phyloP scores from a whole-genome alignment of 2,888 invertebrate genomes.

The Brachyopa scutellaris region DNA sequence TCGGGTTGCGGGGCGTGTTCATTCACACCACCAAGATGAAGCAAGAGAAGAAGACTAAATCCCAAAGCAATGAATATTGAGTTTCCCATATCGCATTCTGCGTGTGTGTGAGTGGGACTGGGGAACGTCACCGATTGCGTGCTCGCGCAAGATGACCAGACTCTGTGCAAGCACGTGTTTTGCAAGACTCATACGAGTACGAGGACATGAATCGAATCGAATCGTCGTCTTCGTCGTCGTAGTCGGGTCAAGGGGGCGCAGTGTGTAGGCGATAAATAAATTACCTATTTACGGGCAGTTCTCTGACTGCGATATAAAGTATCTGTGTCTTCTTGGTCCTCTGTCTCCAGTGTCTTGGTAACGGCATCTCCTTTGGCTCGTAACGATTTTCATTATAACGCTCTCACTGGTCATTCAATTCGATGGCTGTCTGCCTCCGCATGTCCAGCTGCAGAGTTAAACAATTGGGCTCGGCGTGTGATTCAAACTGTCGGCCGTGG shows the following conservation, averaged over 20 bases:
- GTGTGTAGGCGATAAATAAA: constrained; percentile 71
- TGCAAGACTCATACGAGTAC: constrained; percentile 11
- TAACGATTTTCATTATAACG: constrained; percentile 69
- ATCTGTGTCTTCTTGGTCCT: too few relatives aligned
- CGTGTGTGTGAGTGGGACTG: constrained; percentile 17
- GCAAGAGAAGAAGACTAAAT: constrained; percentile 35
- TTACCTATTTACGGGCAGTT: constrained; percentile 60
- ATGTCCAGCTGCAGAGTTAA: constrained; percentile 64
- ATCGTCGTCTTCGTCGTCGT: neutral
- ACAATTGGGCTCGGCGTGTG: constrained; percentile 58
- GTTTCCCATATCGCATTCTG: constrained; percentile 47
- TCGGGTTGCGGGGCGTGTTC: constrained; percentile 1
- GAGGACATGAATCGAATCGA: constrained; percentile 22
- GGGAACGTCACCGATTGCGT: constrained; percentile 51
- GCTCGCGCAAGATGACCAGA: constrained; percentile 32
- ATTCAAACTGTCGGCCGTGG: neutral
- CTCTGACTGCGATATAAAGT: constrained; percentile 57
- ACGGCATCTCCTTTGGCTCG: constrained; percentile 63
- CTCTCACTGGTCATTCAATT: constrained; percentile 65
- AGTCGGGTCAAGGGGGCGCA: constrained; percentile 37
- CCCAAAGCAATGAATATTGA: constrained; percentile 52
- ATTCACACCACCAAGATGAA: constrained; percentile 41
- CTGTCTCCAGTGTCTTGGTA: constrained; percentile 15
- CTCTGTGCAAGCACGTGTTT: constrained; percentile 31
- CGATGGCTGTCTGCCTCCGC: constrained; percentile 58